Percentiles rank a stretch among this genome's conserved stretches.
These are phyloP conservation scores for Solea solea DNA, from an alignment of 2,113 vertebrate species.

Conservation along the genomic window DNA sequence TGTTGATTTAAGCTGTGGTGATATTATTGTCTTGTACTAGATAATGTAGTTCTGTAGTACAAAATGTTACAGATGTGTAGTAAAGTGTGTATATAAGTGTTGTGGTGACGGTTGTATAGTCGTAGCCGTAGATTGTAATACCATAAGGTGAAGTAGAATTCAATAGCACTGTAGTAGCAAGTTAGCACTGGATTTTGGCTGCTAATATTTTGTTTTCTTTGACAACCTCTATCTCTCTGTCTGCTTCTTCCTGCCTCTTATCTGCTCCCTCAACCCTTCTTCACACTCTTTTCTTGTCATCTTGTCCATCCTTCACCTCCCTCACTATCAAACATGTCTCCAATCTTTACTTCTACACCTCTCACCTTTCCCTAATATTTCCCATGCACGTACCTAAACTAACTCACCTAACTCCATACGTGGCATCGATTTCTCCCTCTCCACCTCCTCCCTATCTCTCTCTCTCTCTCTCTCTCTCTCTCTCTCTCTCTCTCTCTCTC, in stretches of 20 bases:
- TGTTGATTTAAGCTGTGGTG: constrained; percentile 7
- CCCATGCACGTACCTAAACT: neutral
- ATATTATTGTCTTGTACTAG: constrained; percentile 8
- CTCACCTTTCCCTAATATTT: neutral
- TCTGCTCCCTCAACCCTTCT: neutral
- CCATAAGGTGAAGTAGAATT: constrained; percentile 1
- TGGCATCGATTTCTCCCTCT: neutral
- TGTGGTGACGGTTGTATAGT: neutral
- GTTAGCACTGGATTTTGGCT: neutral
- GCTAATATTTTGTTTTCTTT: neutral
- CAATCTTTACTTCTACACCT: neutral
- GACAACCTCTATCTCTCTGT: constrained; percentile 38
- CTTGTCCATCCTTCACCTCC: neutral
- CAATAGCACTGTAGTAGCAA: neutral
- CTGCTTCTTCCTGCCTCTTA: constrained; percentile 47
- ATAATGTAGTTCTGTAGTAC: constrained; percentile 15
- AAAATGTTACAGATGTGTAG: constrained; percentile 28
- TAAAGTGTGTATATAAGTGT: too few species aligned
- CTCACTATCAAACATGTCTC: neutral
- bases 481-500: constrained; percentile 57
- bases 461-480: constrained; percentile 53
- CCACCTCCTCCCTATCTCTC: neutral
- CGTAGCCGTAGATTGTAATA: constrained; percentile 3
- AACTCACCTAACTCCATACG: neutral
- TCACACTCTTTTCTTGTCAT: neutral